Evolutionary conservation across 2,797 vertebrate genomes (phyloP).

Genomic region (Tachyglossus aculeatus): DNA sequence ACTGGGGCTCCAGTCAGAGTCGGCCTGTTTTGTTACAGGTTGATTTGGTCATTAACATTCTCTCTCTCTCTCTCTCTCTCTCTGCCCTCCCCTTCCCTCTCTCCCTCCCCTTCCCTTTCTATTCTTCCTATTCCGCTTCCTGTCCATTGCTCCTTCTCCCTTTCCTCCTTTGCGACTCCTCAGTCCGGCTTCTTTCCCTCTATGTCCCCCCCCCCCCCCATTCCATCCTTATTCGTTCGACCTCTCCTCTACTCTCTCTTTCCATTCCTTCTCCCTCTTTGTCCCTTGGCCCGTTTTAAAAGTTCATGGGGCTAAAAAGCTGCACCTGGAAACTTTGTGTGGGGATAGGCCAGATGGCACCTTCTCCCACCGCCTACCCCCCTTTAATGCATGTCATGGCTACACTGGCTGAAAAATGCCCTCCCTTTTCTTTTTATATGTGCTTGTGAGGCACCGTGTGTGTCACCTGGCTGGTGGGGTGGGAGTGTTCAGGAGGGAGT

Average conservation of each 20-base stretch:
- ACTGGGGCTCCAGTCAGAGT: constrained; percentile 57
- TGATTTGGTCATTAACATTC: constrained; percentile 63
- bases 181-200: not conserved
- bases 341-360: too few species aligned
- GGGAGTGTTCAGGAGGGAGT: too few species aligned
- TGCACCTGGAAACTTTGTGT: too few species aligned
- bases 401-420: too few species aligned
- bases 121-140: not conserved
- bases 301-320: too few species aligned
- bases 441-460: too few species aligned
- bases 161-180: not conserved
- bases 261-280: constrained; percentile 12
- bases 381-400: too few species aligned
- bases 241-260: not conserved
- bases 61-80: not conserved
- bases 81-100: constrained; percentile 1
- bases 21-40: constrained; percentile 59
- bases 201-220: constrained; percentile 7
- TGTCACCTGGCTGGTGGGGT: too few species aligned
- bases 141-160: not conserved
- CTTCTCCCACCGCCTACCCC: too few species aligned
- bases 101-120: constrained; percentile 14
- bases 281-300: too few species aligned
- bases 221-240: not conserved
- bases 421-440: too few species aligned